Evolutionary conservation across 1,140 invertebrate species (phyloP).

Genomic region (honey bee (Apis mellifera)): Amel_HAv3.1 CM009932.2:12484501-12485000

Average conservation of each 20-base stretch:
- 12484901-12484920: constrained; percentile 24
- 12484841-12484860: not conserved
- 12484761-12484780: constrained; percentile 29
- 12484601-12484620: constrained; percentile 22
- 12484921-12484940: constrained; percentile 50
- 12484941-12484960: constrained; percentile 53
- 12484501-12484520: constrained; percentile 57
- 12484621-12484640: constrained; percentile 57
- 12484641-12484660: constrained; percentile 46
- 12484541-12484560: not conserved
- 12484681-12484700: constrained; percentile 8
- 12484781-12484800: constrained; percentile 46
- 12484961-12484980: constrained; percentile 55
- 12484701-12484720: constrained; percentile 8
- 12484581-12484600: not conserved
- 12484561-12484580: constrained; percentile 2
- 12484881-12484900: too few species aligned
- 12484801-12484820: constrained; percentile 14
- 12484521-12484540: constrained; percentile 58
- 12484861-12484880: not conserved
- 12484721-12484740: constrained; percentile 15
- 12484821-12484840: not conserved
- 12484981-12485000: constrained; percentile 32
- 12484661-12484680: too few species aligned
- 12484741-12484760: constrained; percentile 46